Evolutionary conservation across 2,797 vertebrate species (phyloP).

Genomic region (Trachops cirrhosus): DNA sequence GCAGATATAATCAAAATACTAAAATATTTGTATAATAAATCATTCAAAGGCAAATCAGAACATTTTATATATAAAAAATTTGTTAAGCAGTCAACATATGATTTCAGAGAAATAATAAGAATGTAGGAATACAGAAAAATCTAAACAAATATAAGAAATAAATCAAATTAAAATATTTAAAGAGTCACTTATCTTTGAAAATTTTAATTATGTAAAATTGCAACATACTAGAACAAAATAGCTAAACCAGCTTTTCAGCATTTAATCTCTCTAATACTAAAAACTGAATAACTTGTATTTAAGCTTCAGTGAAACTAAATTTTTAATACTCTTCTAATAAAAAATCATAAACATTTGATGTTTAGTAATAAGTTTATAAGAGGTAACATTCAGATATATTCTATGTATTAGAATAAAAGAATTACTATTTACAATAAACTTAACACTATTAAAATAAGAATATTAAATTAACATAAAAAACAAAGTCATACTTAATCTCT

Average conservation of each 20-base stretch:
- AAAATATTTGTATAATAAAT: not conserved
- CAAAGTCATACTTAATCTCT: not conserved
- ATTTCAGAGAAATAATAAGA: not conserved
- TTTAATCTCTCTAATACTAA: not conserved
- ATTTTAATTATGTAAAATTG: not conserved
- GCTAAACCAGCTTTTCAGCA: not conserved
- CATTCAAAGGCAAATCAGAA: not conserved
- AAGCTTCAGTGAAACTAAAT: not conserved
- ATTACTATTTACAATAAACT: not conserved
- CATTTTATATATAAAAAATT: not conserved
- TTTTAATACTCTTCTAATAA: conserved; percentile 1
- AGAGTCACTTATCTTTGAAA: not conserved
- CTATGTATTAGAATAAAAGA: not conserved
- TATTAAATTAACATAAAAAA: not conserved
- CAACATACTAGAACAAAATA: not conserved
- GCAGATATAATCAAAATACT: not conserved
- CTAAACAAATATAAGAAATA: not conserved
- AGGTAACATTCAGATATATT: not conserved
- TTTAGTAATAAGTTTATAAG: not conserved
- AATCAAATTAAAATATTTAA: not conserved
- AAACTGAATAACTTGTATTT: not conserved
- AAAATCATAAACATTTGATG: not conserved
- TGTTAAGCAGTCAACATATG: not conserved
- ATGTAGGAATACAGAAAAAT: not conserved
- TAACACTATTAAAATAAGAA: not conserved